A percentile compares a stretch with the other conserved stretches of the same genome.
phyloP scores from a whole-genome alignment of 2,113 vertebrate species.

The Pontoporia blainvillei region DNA sequence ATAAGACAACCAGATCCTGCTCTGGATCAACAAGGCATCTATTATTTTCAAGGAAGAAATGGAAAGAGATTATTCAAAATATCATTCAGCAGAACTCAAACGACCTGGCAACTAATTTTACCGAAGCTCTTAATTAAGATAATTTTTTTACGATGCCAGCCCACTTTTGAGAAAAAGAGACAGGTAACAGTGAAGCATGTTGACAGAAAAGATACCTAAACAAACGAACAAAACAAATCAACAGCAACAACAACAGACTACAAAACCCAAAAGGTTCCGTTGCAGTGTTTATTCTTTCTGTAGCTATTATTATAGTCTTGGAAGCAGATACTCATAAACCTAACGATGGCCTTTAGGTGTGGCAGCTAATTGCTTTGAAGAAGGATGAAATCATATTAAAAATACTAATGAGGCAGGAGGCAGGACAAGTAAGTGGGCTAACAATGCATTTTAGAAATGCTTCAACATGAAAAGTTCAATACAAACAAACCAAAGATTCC shows the following conservation, averaged over 20 bases:
- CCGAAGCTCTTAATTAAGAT: neutral
- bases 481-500: neutral
- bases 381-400: neutral
- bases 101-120: constrained; percentile 5
- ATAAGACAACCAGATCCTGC: neutral
- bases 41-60: constrained; percentile 24
- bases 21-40: neutral
- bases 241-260: neutral
- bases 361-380: neutral
- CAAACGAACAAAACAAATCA: neutral
- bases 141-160: constrained; percentile 2
- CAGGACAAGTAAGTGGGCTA: neutral
- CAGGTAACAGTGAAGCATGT: neutral
- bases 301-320: neutral
- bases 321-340: neutral
- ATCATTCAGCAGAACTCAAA: constrained; percentile 3
- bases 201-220: neutral
- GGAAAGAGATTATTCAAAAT: constrained; percentile 40
- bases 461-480: neutral
- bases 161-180: neutral
- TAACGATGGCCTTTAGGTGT: neutral
- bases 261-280: neutral
- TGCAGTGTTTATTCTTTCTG: neutral
- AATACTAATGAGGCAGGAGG: neutral
- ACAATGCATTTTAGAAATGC: neutral